phyloP scores from a whole-genome alignment of 1,140 invertebrate genomes.

The Agrilus planipennis region DNA sequence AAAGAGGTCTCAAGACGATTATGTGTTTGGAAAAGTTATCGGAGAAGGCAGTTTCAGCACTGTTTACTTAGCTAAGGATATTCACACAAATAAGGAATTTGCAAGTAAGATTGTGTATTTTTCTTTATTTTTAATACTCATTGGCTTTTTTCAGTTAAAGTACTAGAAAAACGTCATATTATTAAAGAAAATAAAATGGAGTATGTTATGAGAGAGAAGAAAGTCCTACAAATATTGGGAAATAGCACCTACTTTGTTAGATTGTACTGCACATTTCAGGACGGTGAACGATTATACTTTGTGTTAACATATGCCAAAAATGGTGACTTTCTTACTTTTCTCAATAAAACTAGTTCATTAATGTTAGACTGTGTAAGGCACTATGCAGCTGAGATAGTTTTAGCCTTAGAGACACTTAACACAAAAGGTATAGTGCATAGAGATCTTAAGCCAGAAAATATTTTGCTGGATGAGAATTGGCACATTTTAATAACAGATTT shows the following conservation, averaged over 20 bases:
- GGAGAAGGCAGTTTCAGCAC: slow-evolving; percentile 95
- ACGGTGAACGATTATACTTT: slow-evolving; percentile 86
- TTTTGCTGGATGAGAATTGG: slow-evolving; percentile 84
- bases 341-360: slow-evolving; percentile 85
- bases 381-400: slow-evolving; percentile 86
- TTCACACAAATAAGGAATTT: slow-evolving; percentile 78
- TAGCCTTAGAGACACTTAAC: slow-evolving; percentile 88
- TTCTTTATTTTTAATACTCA: background rate
- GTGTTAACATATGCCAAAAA: slow-evolving; percentile 91
- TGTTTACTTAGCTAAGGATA: slow-evolving; percentile 87
- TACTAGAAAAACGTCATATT: slow-evolving; percentile 88
- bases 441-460: slow-evolving; percentile 85
- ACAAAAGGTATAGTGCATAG: slow-evolving; percentile 84
- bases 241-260: slow-evolving; percentile 78
- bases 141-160: slow-evolving; percentile 92
- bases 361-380: slow-evolving; percentile 81
- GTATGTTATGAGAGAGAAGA: slow-evolving; percentile 87
- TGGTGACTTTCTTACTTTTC: slow-evolving; percentile 84
- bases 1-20: slow-evolving; percentile 73
- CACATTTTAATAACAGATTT: slow-evolving; percentile 97
- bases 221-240: slow-evolving; percentile 67
- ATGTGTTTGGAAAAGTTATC: slow-evolving; percentile 89
- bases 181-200: slow-evolving; percentile 85
- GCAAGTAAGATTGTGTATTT: slow-evolving; percentile 60
- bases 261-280: slow-evolving; percentile 95